phyloP scores from a whole-genome alignment of 1,140 invertebrate genomes.

The Cotesia chilonis region DNA sequence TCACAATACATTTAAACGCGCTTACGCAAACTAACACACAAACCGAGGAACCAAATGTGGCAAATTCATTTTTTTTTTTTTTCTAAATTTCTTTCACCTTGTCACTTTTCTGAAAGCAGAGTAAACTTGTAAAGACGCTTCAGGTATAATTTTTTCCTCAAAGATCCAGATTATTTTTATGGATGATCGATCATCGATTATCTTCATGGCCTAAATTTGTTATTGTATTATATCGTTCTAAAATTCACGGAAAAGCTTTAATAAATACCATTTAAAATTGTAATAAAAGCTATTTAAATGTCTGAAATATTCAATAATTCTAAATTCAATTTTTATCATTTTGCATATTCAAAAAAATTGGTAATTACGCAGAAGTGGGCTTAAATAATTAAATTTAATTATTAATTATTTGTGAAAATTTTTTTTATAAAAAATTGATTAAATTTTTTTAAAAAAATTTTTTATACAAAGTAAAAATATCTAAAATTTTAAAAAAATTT shows the following conservation, averaged over 20 bases:
- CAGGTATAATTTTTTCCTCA: conserved; percentile 37
- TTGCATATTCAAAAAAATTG: no score
- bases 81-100: conserved; percentile 3
- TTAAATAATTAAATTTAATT: no score
- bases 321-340: no score
- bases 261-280: no score
- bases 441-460: no score
- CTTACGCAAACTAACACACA: conserved; percentile 36
- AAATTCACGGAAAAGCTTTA: neutral
- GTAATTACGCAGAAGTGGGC: no score
- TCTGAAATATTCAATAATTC: no score
- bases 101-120: conserved; percentile 12
- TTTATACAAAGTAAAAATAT: no score
- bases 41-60: conserved; percentile 37
- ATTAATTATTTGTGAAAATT: no score
- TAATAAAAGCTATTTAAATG: no score
- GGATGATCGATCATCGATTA: neutral
- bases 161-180: neutral
- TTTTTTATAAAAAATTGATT: no score
- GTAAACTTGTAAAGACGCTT: conserved; percentile 32
- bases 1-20: conserved; percentile 10
- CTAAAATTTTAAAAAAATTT: no score
- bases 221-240: neutral
- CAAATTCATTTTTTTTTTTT: conserved; percentile 27
- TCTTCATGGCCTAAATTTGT: neutral